phyloP scores from a whole-genome alignment of 2,888 invertebrate species.

The Tipula unca region DNA sequence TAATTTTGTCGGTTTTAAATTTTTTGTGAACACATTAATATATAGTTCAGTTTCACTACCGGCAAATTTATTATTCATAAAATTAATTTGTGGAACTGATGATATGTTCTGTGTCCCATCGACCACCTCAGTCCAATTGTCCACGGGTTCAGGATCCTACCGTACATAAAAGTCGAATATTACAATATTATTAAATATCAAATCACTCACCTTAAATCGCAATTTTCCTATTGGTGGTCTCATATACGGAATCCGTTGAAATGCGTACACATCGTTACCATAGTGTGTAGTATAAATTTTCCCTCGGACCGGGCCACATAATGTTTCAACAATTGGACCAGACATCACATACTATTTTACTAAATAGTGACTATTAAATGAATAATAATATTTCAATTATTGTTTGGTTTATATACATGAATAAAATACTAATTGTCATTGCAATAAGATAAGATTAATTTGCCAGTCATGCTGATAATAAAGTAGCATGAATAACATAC shows the following conservation, averaged over 20 bases:
- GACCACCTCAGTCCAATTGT: no score
- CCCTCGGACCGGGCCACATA: background rate
- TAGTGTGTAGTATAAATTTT: background rate
- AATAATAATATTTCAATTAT: no score
- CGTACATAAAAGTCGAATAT: constrained; percentile 29
- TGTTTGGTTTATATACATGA: no score
- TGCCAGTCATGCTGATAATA: no score
- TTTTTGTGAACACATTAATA: constrained; percentile 26
- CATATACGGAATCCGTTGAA: background rate
- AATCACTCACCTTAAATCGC: background rate
- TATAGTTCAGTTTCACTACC: constrained; percentile 50
- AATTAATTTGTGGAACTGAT: background rate
- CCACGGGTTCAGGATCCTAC: background rate
- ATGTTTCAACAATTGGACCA: background rate
- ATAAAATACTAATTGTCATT: no score
- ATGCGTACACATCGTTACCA: no score
- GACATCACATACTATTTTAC: background rate
- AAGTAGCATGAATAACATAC: no score
- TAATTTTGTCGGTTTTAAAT: constrained; percentile 28
- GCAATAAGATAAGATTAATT: no score
- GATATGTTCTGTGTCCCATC: background rate
- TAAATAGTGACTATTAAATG: no score
- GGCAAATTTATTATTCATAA: background rate
- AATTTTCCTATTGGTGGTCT: background rate
- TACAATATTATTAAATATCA: no score